Conservation (phyloP, 2,888 invertebrate species). For the Rotaria socialis region DNA sequence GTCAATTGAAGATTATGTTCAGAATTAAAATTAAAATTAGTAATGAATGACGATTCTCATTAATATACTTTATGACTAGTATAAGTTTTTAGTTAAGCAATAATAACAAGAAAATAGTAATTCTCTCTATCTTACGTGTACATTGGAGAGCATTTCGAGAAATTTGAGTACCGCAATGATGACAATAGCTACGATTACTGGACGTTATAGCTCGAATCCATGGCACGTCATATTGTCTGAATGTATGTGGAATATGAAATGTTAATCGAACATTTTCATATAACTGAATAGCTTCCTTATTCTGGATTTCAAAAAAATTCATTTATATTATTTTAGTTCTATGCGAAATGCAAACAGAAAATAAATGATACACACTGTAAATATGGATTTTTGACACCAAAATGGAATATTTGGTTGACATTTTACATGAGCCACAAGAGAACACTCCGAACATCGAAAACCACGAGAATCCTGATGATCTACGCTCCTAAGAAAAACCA, state of each 20-base stretch:
- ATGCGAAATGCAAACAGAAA: neutral
- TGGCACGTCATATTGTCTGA: neutral
- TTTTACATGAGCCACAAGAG: neutral
- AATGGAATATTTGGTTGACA: conserved; percentile 2
- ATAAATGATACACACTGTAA: neutral
- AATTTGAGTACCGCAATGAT: conserved; percentile 6
- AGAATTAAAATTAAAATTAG: too few relatives aligned
- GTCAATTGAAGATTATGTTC: too few relatives aligned
- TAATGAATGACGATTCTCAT: too few relatives aligned
- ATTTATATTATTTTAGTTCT: neutral
- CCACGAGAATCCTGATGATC: neutral
- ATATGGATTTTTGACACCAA: neutral
- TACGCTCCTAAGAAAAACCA: neutral
- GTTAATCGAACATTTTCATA: neutral
- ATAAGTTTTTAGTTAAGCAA: neutral
- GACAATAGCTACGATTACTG: neutral
- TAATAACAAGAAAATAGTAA: neutral
- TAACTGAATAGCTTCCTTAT: neutral
- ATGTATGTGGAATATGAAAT: conserved; percentile 9
- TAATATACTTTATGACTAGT: neutral
- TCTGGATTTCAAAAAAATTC: neutral
- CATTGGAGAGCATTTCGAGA: conserved; percentile 5
- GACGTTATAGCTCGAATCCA: neutral
- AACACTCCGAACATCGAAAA: conserved; percentile 3
- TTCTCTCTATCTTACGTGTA: neutral